These are phyloP conservation scores for Eptatretus burgeri DNA, from an alignment of 2,113 vertebrate genomes.

Conservation along the genomic window DNA sequence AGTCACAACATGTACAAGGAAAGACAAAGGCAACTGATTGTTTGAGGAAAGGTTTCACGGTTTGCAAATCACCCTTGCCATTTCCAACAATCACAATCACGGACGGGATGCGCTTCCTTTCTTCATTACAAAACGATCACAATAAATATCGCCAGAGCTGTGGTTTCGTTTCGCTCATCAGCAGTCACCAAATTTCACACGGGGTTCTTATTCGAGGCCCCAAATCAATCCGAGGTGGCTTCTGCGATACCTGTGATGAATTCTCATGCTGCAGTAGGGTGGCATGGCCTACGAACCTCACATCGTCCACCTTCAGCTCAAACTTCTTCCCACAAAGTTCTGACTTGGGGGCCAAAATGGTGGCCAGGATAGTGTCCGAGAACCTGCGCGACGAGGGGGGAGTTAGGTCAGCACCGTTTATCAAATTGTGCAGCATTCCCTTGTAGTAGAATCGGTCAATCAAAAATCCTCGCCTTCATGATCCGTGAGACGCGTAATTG, in stretches of 20 bases:
- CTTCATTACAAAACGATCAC: too few species aligned
- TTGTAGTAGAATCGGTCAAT: not conserved
- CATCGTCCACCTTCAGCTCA: conserved; percentile 91
- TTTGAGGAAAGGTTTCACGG: too few species aligned
- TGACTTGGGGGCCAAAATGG: conserved; percentile 86
- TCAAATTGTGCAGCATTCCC: conserved; percentile 9
- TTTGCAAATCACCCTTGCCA: too few species aligned
- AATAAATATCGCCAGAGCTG: too few species aligned
- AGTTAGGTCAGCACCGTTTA: conserved; percentile 3
- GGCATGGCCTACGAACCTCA: conserved; percentile 82
- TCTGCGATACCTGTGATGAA: conserved; percentile 21
- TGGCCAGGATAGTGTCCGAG: conserved; percentile 80
- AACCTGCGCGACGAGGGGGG: conserved; percentile 28
- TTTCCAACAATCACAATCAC: too few species aligned
- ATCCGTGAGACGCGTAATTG: not conserved
- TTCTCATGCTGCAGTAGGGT: conserved; percentile 58
- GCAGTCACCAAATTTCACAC: too few species aligned
- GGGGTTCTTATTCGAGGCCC: too few species aligned
- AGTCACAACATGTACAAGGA: not conserved
- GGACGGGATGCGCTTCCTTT: too few species aligned
- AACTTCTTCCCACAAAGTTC: conserved; percentile 97
- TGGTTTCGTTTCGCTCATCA: too few species aligned
- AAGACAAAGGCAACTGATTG: too few species aligned
- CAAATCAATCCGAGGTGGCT: too few species aligned
- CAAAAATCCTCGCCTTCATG: not conserved